A percentile compares a stretch with the other conserved stretches of the same genome.
These are phyloP conservation scores for Lamellibrachia columna DNA, from an alignment of 2,888 invertebrate species.

Conservation along the genomic window DNA sequence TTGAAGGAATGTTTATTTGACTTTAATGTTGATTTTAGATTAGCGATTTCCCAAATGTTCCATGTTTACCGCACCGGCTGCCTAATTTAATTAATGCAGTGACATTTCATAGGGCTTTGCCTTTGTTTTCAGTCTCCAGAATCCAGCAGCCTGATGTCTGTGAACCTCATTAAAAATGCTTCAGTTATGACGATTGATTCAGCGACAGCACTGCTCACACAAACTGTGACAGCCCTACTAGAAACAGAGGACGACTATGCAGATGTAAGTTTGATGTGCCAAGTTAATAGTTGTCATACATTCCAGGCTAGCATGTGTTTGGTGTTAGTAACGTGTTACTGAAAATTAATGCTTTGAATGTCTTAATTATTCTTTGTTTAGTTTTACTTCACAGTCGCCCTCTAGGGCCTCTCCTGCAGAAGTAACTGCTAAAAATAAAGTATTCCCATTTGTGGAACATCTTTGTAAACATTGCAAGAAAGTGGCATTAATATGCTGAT, in stretches of 20 bases:
- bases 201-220: constrained; percentile 25
- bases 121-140: constrained; percentile 19
- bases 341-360: no score
- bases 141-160: not conserved
- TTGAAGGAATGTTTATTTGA: no score
- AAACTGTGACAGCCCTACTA: not conserved
- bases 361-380: no score
- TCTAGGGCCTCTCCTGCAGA: no score
- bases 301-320: not conserved
- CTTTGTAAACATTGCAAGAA: not conserved
- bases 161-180: constrained; percentile 14
- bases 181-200: constrained; percentile 20
- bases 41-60: no score
- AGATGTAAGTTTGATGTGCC: not conserved
- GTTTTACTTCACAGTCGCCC: no score
- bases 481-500: not conserved
- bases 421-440: no score
- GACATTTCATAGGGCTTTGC: not conserved
- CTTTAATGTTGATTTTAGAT: no score
- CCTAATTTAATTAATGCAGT: not conserved
- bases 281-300: not conserved
- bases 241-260: not conserved
- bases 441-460: no score
- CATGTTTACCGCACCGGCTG: no score
- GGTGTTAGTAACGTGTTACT: not conserved